Percentiles rank a stretch among this genome's conserved stretches.
Evolutionary conservation across 2,888 invertebrate genomes (phyloP).

Genomic region (Cheilosia vernalis): DNA sequence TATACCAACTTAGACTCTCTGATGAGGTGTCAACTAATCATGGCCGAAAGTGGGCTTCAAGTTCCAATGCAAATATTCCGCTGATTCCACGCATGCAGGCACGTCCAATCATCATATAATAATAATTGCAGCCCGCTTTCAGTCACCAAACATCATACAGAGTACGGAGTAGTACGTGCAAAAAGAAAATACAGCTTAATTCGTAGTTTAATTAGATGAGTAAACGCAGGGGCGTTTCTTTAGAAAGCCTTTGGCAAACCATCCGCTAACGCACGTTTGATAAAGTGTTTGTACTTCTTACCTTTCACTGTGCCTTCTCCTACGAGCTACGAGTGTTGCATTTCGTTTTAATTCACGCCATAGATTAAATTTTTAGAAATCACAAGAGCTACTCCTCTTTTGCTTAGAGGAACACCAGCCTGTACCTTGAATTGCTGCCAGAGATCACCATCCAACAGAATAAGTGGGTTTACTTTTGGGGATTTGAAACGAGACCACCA

Average conservation of each 20-base stretch:
- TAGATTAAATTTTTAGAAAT: constrained; percentile 11
- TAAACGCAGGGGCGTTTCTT: constrained; percentile 12
- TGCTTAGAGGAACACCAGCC: background rate
- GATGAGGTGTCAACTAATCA: background rate
- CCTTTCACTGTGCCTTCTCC: constrained; percentile 6
- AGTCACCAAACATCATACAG: background rate
- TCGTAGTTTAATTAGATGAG: constrained; percentile 10
- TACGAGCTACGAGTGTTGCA: background rate
- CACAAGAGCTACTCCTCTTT: background rate
- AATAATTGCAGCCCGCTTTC: background rate
- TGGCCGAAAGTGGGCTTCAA: background rate
- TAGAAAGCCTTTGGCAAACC: constrained; percentile 2
- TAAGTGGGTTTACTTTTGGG: background rate
- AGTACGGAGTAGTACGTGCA: background rate
- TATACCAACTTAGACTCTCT: no score
- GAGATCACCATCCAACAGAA: background rate
- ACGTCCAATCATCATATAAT: constrained; percentile 7
- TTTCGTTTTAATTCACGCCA: constrained; percentile 16
- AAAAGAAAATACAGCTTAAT: constrained; percentile 7
- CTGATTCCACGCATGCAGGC: background rate
- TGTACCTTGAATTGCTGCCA: constrained; percentile 31
- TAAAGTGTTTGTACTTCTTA: background rate
- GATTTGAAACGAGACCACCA: constrained; percentile 7
- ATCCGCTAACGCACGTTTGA: constrained; percentile 1
- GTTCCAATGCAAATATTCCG: background rate